phyloP scores from a whole-genome alignment of 2,113 vertebrate genomes.

The Psittacara wagleri region DNA sequence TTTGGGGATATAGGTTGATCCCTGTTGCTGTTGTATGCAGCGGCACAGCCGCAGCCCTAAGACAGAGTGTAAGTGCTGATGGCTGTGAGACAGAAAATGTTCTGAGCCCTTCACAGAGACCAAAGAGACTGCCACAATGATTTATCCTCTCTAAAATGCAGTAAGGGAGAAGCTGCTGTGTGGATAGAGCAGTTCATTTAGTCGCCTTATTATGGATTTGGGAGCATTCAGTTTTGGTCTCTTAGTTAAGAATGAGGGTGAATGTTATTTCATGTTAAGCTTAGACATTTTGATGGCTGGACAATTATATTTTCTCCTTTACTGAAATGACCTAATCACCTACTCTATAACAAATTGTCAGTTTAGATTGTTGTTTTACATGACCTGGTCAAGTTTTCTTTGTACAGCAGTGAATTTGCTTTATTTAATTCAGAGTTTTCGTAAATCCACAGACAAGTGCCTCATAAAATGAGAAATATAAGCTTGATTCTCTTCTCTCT shows the following conservation, averaged over 20 bases:
- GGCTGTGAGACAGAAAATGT: not conserved
- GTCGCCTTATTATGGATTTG: not conserved
- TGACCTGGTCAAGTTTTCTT: not conserved
- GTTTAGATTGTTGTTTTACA: not conserved
- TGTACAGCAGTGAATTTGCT: not conserved
- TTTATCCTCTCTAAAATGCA: not conserved
- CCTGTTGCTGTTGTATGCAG: not conserved
- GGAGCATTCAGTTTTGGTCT: not conserved
- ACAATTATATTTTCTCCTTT: slow-evolving; percentile 1
- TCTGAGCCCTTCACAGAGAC: not conserved
- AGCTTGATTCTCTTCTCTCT: not conserved
- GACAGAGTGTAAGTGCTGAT: not conserved
- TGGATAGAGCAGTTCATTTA: not conserved
- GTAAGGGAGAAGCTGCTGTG: not conserved
- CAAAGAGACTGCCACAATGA: not conserved
- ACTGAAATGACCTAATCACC: slow-evolving; percentile 45
- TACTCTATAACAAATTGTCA: not conserved
- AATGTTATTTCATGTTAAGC: not conserved
- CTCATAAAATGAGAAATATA: not conserved
- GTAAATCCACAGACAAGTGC: not conserved
- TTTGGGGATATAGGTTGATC: not conserved
- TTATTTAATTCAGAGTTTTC: slow-evolving; percentile 7
- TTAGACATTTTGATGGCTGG: not conserved
- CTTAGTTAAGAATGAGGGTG: not conserved
- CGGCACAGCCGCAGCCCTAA: not conserved